Base-by-base conservation (phyloP, 2,888 invertebrate genomes). In the Theodoxus fluviatilis region DNA sequence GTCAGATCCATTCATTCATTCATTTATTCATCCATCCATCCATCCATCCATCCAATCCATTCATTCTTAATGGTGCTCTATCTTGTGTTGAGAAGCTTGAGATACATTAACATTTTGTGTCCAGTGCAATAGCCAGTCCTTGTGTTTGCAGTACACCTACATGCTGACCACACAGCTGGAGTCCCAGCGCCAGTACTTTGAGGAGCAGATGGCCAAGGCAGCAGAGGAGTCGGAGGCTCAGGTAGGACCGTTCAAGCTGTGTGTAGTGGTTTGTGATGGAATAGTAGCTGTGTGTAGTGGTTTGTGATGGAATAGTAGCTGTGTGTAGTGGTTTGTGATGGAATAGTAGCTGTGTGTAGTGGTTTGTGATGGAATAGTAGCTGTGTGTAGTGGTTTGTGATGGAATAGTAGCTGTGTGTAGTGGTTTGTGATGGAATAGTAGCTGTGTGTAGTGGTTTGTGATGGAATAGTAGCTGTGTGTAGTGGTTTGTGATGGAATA, bases 141-240 rank as follows among this genome's bases (percentile, higher is more conserved):
- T 73, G 12, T 59, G 22, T 72, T 81, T 84, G 4, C 78, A 88
- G 90, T 98, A 97, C 86, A 96, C 97, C 0, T 96, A 98, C 89
- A 90, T 98, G 71, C 89, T 99, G 59, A 98, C 98, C 1, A 94
- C 94, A 67, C 99, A 99, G 83, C 89, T 99, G 65, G 98, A 98
- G 87, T 92, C 94, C 22, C 98, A 99, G 87, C 90, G 98, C 28
- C 91, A 92, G 79, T 96, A 93, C 87, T 98, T 95, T 87, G 96
- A 98, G 86, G 94, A 94, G 67, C 91, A 91, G 79, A 88, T 95
- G 74, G 89, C 79, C 35, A 79, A 81, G 35, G 80, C 88, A 52
- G 87, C 88, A 69, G 83, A 85, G 69, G 82, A 83, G 57, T 81
- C 84, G 7, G 74, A 83, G 12, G 78, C 81, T 69, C 82, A 85